phyloP scores from a whole-genome alignment of 1,140 invertebrate species.

The Drosophila navojoa region DNA sequence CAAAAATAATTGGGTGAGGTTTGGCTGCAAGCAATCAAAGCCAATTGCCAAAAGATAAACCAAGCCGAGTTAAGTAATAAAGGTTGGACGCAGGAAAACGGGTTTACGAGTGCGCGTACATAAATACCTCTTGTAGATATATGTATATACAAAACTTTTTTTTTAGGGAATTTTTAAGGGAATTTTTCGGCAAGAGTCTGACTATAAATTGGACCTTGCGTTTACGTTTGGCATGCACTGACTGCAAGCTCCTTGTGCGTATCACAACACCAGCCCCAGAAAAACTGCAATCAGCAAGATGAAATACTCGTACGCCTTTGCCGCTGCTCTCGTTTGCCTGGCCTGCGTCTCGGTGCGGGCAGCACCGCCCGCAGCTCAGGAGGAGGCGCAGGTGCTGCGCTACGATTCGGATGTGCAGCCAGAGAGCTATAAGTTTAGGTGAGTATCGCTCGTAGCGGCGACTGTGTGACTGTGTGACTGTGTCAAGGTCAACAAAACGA shows the following conservation, averaged over 20 bases:
- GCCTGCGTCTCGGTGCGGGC: constrained; percentile 40
- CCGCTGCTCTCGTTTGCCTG: constrained; percentile 17
- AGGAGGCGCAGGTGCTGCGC: constrained; percentile 61
- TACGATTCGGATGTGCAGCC: constrained; percentile 70
- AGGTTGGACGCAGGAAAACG: constrained; percentile 38
- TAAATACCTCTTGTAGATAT: not conserved
- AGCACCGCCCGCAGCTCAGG: constrained; percentile 49
- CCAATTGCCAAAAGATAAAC: constrained; percentile 32
- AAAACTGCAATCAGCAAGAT: constrained; percentile 23
- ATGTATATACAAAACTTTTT: not conserved
- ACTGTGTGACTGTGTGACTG: constrained; percentile 39
- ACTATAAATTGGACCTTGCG: constrained; percentile 69
- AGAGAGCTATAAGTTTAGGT: constrained; percentile 70
- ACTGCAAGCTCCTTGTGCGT: constrained; percentile 57
- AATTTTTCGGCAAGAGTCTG: constrained; percentile 28
- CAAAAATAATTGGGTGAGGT: constrained; percentile 27
- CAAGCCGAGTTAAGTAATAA: constrained; percentile 43
- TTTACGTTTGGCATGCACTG: constrained; percentile 64
- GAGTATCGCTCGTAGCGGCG: constrained; percentile 23
- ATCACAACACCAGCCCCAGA: constrained; percentile 42
- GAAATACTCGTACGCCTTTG: constrained; percentile 54
- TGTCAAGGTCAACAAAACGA: constrained; percentile 57
- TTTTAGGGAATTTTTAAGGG: not conserved
- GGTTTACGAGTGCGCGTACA: constrained; percentile 18
- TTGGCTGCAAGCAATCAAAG: constrained; percentile 40